Evolutionary conservation across 2,113 vertebrate genomes (phyloP), one percentile per base, ranked within the genome.

Genomic region (Loxodonta africana): DNA sequence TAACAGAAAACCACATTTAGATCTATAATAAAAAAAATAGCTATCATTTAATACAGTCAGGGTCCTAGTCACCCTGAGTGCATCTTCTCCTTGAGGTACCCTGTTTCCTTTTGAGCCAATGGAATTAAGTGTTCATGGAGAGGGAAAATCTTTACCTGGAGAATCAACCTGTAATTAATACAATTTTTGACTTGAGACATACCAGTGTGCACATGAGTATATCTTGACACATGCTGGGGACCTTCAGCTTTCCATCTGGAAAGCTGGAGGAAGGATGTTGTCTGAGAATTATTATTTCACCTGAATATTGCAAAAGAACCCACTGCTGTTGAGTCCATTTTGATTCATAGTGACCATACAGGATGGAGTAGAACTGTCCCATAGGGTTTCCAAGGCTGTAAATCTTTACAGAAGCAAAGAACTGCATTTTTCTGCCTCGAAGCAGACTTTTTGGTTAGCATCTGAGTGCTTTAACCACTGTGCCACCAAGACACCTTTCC

Each of bases 31-130:
- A 48, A 37, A 37, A 37, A 37, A 37, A 37, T 37, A 37, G 37
- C 65, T 91, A 46, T 93, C 85, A 92, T 92, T 97, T 94, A 95
- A 65, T 96, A 76, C 62, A 88, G 41, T 88, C 90, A 95, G 76
- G 23, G 57, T 90, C 41, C 65, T 74, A n/a, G 78, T 85, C 73
- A 76, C 18, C 15, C 17, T 80, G 44, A 33, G 11, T 48, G 28
- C 14, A 67, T 73, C 67, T 97, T 94, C 46, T 93, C 25, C 69
- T 88, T 84, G 46, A 92, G 26, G 69, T 63, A 88, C 1, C 8
- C n/a, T 57, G 9, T 74, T 93, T 82, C 57, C 51, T 92, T 84
- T 91, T 63, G n/a, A 96, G 62, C 25, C 73, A 97, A 88, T 76
- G 30, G 48, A 83, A 76, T 96, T 94, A 94, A 93, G 86, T 93